Base-by-base conservation (phyloP, 2,888 invertebrate species). In the Sminthurinus aureus region DNA sequence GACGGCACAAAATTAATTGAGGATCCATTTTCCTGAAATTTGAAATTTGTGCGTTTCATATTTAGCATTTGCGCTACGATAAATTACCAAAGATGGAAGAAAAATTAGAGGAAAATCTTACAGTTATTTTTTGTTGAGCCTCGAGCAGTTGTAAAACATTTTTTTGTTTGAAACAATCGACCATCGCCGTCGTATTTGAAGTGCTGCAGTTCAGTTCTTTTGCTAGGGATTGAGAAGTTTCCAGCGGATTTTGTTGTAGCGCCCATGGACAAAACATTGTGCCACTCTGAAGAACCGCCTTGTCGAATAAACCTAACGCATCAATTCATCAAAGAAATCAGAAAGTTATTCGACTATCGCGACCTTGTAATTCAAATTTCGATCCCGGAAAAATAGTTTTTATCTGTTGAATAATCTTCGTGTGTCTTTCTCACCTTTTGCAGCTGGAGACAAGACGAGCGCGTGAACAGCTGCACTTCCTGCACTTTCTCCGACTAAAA, bases 381-480 rank as follows among this genome's bases (percentile, higher is more conserved):
- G n/a, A n/a, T n/a, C n/a, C n/a, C n/a, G n/a, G n/a, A n/a, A n/a
- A n/a, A n/a, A n/a, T n/a, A n/a, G n/a, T n/a, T n/a, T n/a, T n/a
- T n/a, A n/a, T n/a, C n/a, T n/a, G n/a, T n/a, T n/a, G n/a, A n/a
- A n/a, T n/a, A n/a, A n/a, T n/a, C n/a, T n/a, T n/a, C n/a, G n/a
- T n/a, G n/a, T n/a, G n/a, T n/a, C n/a, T n/a, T n/a, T n/a, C n/a
- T n/a, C n/a, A n/a, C n/a, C n/a, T n/a, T n/a, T n/a, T n/a, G n/a
- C n/a, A 1, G 20, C 74, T 11, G 74, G 74, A 13, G 38, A 38
- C 13, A 74, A 38, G 12, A 74, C 11, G 0, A 74, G 6, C 6
- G 74, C 74, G 18, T 74, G 74, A 18, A 38, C 74, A 0, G 74
- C 26, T 18, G 38, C 74, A n/a, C 24, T n/a, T 66, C 58, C 58